Evolutionary conservation across 2,888 invertebrate genomes (phyloP), one percentile per base, ranked within the genome.

Genomic region (Spodoptera picta): DNA sequence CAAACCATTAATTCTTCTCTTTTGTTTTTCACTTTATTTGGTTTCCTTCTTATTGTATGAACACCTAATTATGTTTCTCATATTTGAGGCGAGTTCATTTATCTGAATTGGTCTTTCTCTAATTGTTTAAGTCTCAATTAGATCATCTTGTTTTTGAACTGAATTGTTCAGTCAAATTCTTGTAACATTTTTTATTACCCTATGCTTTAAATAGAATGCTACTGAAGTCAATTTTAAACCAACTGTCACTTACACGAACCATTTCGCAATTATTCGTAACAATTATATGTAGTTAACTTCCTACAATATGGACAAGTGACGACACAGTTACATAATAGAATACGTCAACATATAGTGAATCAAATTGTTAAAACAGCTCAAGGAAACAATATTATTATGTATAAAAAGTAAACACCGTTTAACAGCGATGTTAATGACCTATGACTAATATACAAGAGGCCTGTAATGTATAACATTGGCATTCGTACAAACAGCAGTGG

Each of bases 401-500:
- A 84, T 81, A 88, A 91, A 89, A 88, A 87, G 84, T 87, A 90
- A 89, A 90, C 85, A 89, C 75, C 80, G 83, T 88, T 88, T 87
- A 90, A 90, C 89, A 83, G 82, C 69, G 84, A 90, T 91, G 91
- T 88, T 92, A 93, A 94, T 92, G 91, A 92, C 92, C 91, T 91
- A 90, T 93, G 93, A 92, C 89, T 92, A 92, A 92, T 89, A 92
- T 89, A 88, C 85, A 87, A 87, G 86, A 87, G 87, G 89, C 87
- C 86, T 87, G 89, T 88, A 91, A 92, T 89, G 89, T 92, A 91
- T 91, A 91, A 91, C 91, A 92, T 92, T 92, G 92, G 91, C 90
- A 93, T 91, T 92, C 90, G 86, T 90, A 91, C 90, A 92, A 92
- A 92, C 89, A 91, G 90, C 90, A 88, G 92, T 87, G 85, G 91